Conservation (phyloP, 2,888 invertebrate species). For the Spodoptera littoralis region DNA sequence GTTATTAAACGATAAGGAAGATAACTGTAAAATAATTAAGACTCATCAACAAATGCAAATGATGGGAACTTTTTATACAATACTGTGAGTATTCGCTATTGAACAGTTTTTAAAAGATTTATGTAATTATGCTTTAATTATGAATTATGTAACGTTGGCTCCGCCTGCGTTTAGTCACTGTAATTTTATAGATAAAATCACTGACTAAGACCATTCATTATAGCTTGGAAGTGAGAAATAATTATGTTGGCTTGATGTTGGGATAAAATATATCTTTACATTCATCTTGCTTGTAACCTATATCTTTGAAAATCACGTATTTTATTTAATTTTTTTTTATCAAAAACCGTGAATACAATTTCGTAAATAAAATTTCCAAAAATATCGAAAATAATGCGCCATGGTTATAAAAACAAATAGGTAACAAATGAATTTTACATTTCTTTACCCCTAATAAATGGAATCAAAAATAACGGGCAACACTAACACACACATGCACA, state of each 20-base stretch:
- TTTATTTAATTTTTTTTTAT: no score
- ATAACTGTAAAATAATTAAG: constrained; percentile 54
- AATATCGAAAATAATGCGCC: no score
- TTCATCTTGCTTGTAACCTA: constrained; percentile 20
- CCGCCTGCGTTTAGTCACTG: constrained; percentile 54
- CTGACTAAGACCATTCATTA: constrained; percentile 36
- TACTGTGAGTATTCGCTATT: constrained; percentile 49
- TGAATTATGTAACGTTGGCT: constrained; percentile 48
- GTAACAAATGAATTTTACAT: background rate
- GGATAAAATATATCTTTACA: constrained; percentile 17
- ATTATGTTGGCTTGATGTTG: constrained; percentile 25
- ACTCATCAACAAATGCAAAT: constrained; percentile 52
- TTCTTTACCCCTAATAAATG: constrained; percentile 45
- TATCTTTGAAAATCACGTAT: background rate
- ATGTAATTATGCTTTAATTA: constrained; percentile 47
- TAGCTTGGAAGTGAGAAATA: constrained; percentile 27
- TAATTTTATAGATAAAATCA: constrained; percentile 44
- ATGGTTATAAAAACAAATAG: no score
- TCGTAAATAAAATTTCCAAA: background rate
- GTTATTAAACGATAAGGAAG: constrained; percentile 51
- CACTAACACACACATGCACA: constrained; percentile 61
- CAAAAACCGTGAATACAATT: no score
- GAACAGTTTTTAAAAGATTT: constrained; percentile 44
- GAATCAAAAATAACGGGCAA: constrained; percentile 67
- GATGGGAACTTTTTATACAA: constrained; percentile 54